Evolutionary conservation across 2,113 vertebrate genomes (phyloP).

Genomic region (Tangachromis dhanisi): DNA sequence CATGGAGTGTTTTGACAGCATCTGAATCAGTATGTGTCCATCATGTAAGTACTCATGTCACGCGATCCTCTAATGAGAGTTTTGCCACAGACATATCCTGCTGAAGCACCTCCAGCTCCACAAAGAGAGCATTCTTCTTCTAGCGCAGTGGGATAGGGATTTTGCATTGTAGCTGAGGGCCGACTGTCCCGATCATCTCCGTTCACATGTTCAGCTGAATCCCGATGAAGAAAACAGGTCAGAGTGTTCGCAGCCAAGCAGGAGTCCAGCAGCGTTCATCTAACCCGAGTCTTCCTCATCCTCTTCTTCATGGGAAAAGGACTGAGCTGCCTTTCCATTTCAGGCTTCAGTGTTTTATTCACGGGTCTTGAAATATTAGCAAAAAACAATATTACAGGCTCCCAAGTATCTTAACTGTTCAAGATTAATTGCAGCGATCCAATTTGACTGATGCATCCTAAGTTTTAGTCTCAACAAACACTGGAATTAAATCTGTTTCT

Average conservation of each 20-base stretch:
- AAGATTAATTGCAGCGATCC: not conserved
- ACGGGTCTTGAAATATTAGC: not conserved
- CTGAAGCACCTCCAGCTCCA: not conserved
- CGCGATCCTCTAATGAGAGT: slow-evolving; percentile 37
- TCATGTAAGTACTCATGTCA: slow-evolving; percentile 18
- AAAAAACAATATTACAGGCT: not conserved
- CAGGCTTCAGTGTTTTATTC: not conserved
- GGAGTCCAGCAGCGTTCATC: not conserved
- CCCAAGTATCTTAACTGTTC: not conserved
- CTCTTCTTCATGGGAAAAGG: not conserved
- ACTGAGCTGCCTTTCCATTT: not conserved
- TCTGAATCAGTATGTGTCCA: not conserved
- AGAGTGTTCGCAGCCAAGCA: not conserved
- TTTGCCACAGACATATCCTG: not conserved
- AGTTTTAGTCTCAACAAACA: not conserved
- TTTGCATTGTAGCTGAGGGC: not conserved
- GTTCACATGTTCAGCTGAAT: not conserved
- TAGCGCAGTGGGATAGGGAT: not conserved
- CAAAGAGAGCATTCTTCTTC: slow-evolving; percentile 26
- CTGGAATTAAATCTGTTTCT: not conserved
- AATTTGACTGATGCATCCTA: not conserved
- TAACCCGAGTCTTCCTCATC: not conserved
- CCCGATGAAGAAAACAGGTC: slow-evolving; percentile 5
- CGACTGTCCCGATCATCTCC: not conserved
- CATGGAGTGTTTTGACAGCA: not conserved